Conservation (phyloP, 2,113 vertebrate species). For the Hucho hucho region DNA sequence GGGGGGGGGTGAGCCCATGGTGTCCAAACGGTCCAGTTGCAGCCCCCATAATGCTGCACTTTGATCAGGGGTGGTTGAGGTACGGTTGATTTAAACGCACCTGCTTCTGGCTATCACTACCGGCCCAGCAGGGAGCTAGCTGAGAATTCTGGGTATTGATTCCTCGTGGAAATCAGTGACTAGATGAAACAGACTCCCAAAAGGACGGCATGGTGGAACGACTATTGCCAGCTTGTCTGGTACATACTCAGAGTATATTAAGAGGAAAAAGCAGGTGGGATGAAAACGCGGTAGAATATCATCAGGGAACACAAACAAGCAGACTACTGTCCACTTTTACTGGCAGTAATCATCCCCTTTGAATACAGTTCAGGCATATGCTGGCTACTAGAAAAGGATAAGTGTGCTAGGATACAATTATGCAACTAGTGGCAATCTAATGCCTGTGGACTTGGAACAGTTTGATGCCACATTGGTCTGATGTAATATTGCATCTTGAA, state of each 20-base stretch:
- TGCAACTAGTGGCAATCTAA: background rate
- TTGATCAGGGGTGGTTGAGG: slow-evolving; percentile 56
- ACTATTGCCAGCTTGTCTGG: too few species aligned
- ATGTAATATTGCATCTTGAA: background rate
- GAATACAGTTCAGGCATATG: background rate
- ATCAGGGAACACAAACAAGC: too few species aligned
- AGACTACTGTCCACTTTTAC: too few species aligned
- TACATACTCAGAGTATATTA: too few species aligned
- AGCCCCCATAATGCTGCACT: slow-evolving; percentile 53
- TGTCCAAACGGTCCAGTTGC: slow-evolving; percentile 60
- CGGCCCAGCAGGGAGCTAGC: background rate
- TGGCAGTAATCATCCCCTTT: background rate
- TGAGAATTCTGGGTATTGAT: too few species aligned
- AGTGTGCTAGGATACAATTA: background rate
- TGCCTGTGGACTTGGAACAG: too few species aligned
- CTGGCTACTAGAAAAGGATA: background rate
- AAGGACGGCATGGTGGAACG: too few species aligned
- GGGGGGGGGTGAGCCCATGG: slow-evolving; percentile 44
- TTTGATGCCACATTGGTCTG: background rate
- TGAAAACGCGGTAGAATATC: too few species aligned
- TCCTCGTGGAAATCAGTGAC: too few species aligned
- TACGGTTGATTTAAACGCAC: background rate
- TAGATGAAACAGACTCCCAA: too few species aligned
- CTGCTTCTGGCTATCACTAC: background rate
- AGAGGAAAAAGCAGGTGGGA: too few species aligned